Evolutionary conservation across 2,888 invertebrate species (phyloP), one percentile per base, ranked within the genome.

Genomic region (Thera obeliscata): DNA sequence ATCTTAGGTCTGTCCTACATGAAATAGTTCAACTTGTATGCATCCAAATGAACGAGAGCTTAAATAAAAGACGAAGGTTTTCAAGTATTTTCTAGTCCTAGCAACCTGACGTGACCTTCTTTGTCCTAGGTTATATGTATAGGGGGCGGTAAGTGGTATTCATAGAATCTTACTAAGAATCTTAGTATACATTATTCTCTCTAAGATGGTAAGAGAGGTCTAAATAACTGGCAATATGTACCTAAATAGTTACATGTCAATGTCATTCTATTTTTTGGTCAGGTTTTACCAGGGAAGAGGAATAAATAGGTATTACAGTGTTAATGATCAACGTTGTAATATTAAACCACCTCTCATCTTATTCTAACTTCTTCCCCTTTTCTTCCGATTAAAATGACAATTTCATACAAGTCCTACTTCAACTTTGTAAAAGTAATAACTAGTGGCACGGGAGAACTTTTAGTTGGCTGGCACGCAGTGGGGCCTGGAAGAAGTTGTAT

Each of bases 381-480:
- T 61, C 8, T n/a, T 36, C 12, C 54, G 56, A 60, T 65, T 65
- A 65, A 65, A 65, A 60, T 50, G 66, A 56, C 66, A 61, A 66
- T 66, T 61, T 50, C 56, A 61, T 61, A 49, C 54, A 59, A 63
- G 49, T 52, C 54, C 58, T 48, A 61, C 49, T 43, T 7, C n/a
- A 73, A 75, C 64, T 72, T 65, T 41, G 48, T 49, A 64, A 67
- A 62, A 73, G 73, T 66, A 73, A 70, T 72, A 72, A 73, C 66
- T 61, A 56, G 52, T 55, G 61, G 67, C 66, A 69, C 67, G 65
- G 64, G 66, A 56, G 36, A 75, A 73, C 62, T 75, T 74, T 69
- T 69, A 68, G 65, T 69, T 59, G 65, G 70, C 72, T 67, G 66
- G 71, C 69, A 67, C 64, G 63, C 67, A 69, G 72, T 70, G 33